Base-by-base conservation (phyloP, 1,140 invertebrate species). In the Diplogasteroides magnus region DNA sequence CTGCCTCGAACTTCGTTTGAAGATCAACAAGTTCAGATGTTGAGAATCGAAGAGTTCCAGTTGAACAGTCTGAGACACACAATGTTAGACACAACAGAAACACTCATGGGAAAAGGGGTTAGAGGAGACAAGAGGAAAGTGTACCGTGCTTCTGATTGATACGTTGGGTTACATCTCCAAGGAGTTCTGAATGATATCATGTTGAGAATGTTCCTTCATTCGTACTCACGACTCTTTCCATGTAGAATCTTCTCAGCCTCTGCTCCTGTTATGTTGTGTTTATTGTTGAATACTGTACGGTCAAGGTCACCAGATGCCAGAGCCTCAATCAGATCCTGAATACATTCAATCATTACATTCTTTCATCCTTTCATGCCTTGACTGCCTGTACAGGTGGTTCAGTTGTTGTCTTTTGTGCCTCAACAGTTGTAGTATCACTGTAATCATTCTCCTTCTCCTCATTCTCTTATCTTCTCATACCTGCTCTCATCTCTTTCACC, bases 1-100 rank as follows among this genome's bases (percentile, higher is more conserved):
- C 81, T 27, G 79, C 27, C 48, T 81, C 77, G n/a, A 77, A 73
- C 48, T 82, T 81, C 6, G 72, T 62, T 31, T 71, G 48, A 55
- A 72, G 77, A 62, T 82, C 77, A 6, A 32, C 60, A 31, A 82
- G 55, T 37, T 71, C 60, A 32, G 68, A 60, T n/a, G 71, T 80
- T 29, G 73, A 55, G 59, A 82, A 79, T 13, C 56, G 61, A n/a
- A 79, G 55, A 58, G 61, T 32, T n/a, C 77, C 77, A 37, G 63
- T 58, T n/a, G 72, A 58, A 64, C 77, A 78, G 27, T 75, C 77
- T 78, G 67, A 48, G 64, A n/a, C n/a, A n/a, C n/a, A n/a, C n/a
- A n/a, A n/a, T n/a, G n/a, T n/a, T n/a, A n/a, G n/a, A n/a, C n/a
- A n/a, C n/a, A n/a, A n/a, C n/a, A n/a, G n/a, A n/a, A n/a, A n/a